phyloP scores from a whole-genome alignment of 2,113 vertebrate species.

The Dissostichus mawsoni region DNA sequence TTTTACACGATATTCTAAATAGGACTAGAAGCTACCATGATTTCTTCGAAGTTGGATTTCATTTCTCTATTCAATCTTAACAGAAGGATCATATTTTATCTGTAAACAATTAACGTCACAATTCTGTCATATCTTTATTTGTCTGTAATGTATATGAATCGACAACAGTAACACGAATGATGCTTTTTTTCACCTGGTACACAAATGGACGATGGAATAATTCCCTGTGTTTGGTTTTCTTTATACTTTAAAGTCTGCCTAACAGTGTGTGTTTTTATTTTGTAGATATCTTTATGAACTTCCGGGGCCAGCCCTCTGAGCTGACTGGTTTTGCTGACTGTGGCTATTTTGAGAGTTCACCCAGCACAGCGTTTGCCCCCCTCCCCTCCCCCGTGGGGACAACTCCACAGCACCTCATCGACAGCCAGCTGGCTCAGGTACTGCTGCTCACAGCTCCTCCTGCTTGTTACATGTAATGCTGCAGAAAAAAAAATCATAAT shows the following conservation, averaged over 20 bases:
- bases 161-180: too few relatives aligned
- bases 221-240: too few relatives aligned
- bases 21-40: too few relatives aligned
- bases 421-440: constrained; percentile 80
- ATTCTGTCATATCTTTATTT: too few relatives aligned
- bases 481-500: background rate
- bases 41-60: too few relatives aligned
- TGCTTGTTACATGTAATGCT: background rate
- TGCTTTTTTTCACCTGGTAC: too few relatives aligned
- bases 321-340: constrained; percentile 77
- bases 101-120: too few relatives aligned
- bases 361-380: constrained; percentile 61
- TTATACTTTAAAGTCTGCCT: background rate
- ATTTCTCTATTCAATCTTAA: too few relatives aligned
- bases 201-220: too few relatives aligned
- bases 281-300: constrained; percentile 84
- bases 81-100: too few relatives aligned
- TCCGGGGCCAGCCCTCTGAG: constrained; percentile 72
- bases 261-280: constrained; percentile 9
- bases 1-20: too few relatives aligned
- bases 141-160: too few relatives aligned
- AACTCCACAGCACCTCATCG: constrained; percentile 65
- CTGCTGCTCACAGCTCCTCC: background rate
- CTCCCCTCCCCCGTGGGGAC: constrained; percentile 51
- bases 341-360: constrained; percentile 75